These are phyloP conservation scores for Eolophus roseicapilla DNA, from an alignment of 2,113 vertebrate species.

Conservation along the genomic window DNA sequence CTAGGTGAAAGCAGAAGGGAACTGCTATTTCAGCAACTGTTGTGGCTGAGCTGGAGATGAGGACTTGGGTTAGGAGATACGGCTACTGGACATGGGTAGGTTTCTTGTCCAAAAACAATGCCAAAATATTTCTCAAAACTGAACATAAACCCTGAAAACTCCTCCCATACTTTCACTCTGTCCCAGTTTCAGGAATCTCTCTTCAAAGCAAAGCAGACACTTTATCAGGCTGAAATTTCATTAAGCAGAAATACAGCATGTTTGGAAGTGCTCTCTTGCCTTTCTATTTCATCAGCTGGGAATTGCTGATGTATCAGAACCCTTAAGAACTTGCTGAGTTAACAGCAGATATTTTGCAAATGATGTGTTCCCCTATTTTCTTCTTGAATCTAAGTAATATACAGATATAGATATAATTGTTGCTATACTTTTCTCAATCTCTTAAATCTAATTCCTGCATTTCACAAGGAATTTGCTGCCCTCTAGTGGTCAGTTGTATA, in stretches of 20 bases:
- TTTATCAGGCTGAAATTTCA: neutral
- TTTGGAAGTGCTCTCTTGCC: neutral
- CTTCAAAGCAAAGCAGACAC: neutral
- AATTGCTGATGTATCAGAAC: neutral
- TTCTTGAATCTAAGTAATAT: neutral
- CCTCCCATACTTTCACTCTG: neutral
- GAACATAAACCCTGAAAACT: neutral
- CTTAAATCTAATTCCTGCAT: neutral
- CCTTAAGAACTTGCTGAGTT: neutral
- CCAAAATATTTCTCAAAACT: neutral
- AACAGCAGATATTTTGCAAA: neutral
- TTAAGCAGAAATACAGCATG: neutral
- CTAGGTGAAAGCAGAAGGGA: neutral
- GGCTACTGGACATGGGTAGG: neutral
- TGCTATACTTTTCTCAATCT: neutral
- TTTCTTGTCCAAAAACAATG: neutral
- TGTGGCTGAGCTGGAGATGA: neutral
- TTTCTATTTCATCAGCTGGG: neutral
- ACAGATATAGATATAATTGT: neutral
- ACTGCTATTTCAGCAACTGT: neutral
- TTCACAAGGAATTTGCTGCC: slow-evolving; percentile 59
- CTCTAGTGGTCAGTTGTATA: neutral
- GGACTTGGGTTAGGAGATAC: neutral
- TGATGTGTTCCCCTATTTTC: neutral
- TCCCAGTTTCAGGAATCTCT: neutral